These are phyloP conservation scores for Terebella lapidaria DNA, from an alignment of 2,888 invertebrate genomes.

Conservation along the genomic window DNA sequence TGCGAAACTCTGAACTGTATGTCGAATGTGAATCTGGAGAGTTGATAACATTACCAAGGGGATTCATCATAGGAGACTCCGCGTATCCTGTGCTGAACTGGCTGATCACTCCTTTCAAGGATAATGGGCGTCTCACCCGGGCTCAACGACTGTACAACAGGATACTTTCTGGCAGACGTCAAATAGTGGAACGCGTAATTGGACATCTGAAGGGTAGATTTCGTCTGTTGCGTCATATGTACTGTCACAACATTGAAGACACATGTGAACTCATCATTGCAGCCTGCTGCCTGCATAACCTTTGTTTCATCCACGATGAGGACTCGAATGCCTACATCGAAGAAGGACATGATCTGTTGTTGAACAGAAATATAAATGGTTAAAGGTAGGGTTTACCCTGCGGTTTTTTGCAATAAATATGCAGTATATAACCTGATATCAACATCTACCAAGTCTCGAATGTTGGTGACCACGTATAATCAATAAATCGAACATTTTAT, in stretches of 20 bases:
- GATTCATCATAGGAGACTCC: constrained; percentile 18
- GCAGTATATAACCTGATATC: no score
- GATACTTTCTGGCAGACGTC: constrained; percentile 1
- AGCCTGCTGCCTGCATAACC: constrained; percentile 11
- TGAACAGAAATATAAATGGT: no score
- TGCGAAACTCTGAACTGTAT: constrained; percentile 18
- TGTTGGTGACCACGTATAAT: no score
- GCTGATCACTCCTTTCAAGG: constrained; percentile 22
- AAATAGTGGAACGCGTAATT: constrained; percentile 20
- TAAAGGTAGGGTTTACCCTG: no score
- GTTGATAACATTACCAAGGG: neutral
- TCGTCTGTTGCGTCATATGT: constrained; percentile 3
- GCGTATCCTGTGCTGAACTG: constrained; percentile 19
- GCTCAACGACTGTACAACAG: constrained; percentile 17
- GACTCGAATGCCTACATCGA: constrained; percentile 23
- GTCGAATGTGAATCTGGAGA: neutral
- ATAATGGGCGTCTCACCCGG: constrained; percentile 11
- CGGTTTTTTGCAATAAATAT: no score
- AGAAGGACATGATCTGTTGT: no score
- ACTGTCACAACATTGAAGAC: constrained; percentile 2
- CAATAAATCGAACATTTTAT: no score
- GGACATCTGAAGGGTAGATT: constrained; percentile 7
- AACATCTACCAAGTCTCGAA: no score
- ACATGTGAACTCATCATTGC: constrained; percentile 5
- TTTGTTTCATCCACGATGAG: constrained; percentile 10